A percentile compares a stretch with the other conserved stretches of the same genome.
Conservation (phyloP, 2,888 invertebrate genomes). For the Acleris holmiana region DNA sequence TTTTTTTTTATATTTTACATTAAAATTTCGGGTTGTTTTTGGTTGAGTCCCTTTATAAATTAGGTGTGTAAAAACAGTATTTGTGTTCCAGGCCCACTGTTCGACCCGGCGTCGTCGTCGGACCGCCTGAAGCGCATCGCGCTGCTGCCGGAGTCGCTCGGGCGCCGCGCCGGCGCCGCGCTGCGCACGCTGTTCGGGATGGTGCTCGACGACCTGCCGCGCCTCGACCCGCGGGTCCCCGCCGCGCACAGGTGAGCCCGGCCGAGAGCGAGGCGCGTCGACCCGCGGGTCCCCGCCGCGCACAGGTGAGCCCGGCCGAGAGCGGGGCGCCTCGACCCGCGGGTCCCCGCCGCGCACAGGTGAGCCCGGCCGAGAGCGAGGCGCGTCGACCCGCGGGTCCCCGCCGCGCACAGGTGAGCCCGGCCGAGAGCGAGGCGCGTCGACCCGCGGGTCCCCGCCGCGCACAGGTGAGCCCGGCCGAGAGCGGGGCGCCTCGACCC, state of each 20-base stretch:
- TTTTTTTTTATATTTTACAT: no score
- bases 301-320: no score
- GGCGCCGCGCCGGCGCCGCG: constrained; percentile 7
- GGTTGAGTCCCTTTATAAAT: neutral
- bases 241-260: neutral
- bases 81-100: constrained; percentile 16
- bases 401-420: no score
- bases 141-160: constrained; percentile 9
- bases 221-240: neutral
- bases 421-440: neutral
- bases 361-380: no score
- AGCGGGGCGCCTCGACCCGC: no score
- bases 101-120: constrained; percentile 6
- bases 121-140: constrained; percentile 17
- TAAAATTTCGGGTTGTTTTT: no score
- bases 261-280: no score
- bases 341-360: no score
- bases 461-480: no score
- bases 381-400: neutral
- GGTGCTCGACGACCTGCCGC: constrained; percentile 27
- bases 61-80: neutral
- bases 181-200: constrained; percentile 32
- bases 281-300: no score
- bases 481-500: neutral
- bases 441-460: no score